Conservation (phyloP, 2,113 vertebrate genomes). For the Calyptommatus sinebrachiatus region DNA sequence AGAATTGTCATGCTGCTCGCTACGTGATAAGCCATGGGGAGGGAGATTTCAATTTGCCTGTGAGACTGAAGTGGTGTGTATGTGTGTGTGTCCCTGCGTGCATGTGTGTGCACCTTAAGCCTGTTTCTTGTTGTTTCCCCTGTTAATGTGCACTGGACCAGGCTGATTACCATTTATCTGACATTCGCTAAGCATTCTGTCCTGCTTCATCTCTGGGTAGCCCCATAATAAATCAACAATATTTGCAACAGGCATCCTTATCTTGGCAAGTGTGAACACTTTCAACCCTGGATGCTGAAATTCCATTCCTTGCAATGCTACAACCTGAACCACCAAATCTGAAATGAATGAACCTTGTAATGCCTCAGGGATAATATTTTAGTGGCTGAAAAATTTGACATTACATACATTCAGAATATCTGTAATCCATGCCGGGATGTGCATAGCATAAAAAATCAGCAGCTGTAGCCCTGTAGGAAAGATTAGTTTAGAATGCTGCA, state of each 20-base stretch:
- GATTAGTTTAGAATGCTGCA: too few relatives aligned
- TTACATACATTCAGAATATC: conserved; percentile 43
- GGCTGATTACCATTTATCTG: conserved; percentile 32
- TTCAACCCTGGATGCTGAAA: conserved; percentile 8
- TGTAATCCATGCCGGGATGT: conserved; percentile 41
- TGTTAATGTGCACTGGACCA: conserved; percentile 26
- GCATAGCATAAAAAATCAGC: conserved; percentile 20
- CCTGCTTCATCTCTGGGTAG: conserved; percentile 20
- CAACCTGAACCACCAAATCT: conserved; percentile 50
- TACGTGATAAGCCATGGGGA: neutral
- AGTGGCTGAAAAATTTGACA: conserved; percentile 53
- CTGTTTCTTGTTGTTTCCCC: conserved; percentile 25
- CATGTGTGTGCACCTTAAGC: neutral
- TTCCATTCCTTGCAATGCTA: conserved; percentile 44
- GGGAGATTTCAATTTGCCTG: neutral
- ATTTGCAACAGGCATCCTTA: conserved; percentile 38
- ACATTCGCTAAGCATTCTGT: conserved; percentile 15
- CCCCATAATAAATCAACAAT: conserved; percentile 45
- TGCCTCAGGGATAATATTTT: conserved; percentile 57
- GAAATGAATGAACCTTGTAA: conserved; percentile 64
- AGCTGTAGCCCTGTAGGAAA: neutral
- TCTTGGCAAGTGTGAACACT: conserved; percentile 33
- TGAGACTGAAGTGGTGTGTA: neutral
- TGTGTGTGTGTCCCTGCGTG: too few relatives aligned
- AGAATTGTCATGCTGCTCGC: neutral